These are phyloP conservation scores for Idaea biselata DNA, from an alignment of 2,888 invertebrate genomes.

Conservation along the genomic window DNA sequence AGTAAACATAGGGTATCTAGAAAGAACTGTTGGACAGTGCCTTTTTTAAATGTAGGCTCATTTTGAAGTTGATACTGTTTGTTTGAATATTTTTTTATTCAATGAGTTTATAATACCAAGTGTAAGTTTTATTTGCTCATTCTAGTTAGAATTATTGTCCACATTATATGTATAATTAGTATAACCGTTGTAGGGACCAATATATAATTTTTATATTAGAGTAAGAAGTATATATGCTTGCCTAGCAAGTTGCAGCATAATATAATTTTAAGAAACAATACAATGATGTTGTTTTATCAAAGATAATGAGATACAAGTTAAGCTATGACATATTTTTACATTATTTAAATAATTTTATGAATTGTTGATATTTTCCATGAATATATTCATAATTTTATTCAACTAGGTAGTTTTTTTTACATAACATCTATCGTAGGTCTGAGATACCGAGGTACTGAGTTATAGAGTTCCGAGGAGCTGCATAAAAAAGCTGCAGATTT, in stretches of 20 bases:
- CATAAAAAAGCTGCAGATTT: too few species aligned
- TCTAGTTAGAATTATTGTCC: background rate
- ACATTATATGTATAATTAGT: background rate
- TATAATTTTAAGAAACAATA: background rate
- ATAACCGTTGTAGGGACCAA: too few species aligned
- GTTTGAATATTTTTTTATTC: too few species aligned
- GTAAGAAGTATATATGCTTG: background rate
- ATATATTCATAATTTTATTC: constrained; percentile 4
- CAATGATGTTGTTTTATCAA: background rate
- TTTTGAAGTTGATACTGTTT: too few species aligned
- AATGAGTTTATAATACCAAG: background rate
- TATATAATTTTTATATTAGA: background rate
- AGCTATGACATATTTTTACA: background rate
- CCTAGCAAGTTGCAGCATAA: background rate
- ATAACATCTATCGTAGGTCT: background rate
- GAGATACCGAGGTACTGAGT: background rate
- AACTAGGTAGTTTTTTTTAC: constrained; percentile 20
- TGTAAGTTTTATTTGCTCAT: background rate
- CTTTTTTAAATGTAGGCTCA: too few species aligned
- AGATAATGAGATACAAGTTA: background rate
- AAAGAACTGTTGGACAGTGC: too few species aligned
- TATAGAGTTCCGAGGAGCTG: background rate
- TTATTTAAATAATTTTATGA: background rate
- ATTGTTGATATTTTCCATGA: background rate
- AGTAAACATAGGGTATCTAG: background rate